Evolutionary conservation across 2,113 vertebrate genomes (phyloP), one percentile per base, ranked within the genome.

Genomic region (Mixornis gularis): DNA sequence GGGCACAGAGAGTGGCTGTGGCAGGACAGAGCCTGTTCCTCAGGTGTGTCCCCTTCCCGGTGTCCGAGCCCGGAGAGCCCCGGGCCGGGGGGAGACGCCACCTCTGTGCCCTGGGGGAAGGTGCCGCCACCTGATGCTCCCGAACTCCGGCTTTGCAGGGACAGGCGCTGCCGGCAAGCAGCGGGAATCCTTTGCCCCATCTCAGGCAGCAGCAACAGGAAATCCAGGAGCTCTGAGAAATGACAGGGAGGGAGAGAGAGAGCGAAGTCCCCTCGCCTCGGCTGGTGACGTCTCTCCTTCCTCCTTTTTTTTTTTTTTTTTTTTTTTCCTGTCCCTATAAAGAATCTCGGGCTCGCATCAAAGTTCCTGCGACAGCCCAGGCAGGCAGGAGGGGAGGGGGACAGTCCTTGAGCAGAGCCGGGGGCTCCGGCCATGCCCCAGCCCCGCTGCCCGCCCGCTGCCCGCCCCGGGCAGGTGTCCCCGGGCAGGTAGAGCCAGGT

Each of bases 231-330:
- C 88, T 83, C 62, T 32, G 86, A 25, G 80, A 64, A 84, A 74
- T 86, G 94, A 89, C 93, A 71, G 78, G 60, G 81, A 78, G 59
- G 51, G 82, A 26, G 66, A 32, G 86, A 25, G 82, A 13, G 84
- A 64, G 79, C 3, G 69, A 72, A 82, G 94, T 96, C 91, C 87
- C 95, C 53, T 92, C 26, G 86, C 63, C 80, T 92, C 6, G 36
- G 24, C 92, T 91, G 70, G 78, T 97, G 97, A 96, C 96, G 96
- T 95, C 90, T 93, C 95, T 95, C 93, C 95, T 96, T 96, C 96
- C 95, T 96, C 85, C 46, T 44, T 60, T 65, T 87, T 81, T 76
- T 63, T 68, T 80, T 89, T 93, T 85, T 56, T 89, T 91, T 94
- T 77, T 90, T 94, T 89, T 87, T 65, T 11, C 62, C 87, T 95